phyloP scores from a whole-genome alignment of 2,797 vertebrate species.

The Apodemus agrarius region DNA sequence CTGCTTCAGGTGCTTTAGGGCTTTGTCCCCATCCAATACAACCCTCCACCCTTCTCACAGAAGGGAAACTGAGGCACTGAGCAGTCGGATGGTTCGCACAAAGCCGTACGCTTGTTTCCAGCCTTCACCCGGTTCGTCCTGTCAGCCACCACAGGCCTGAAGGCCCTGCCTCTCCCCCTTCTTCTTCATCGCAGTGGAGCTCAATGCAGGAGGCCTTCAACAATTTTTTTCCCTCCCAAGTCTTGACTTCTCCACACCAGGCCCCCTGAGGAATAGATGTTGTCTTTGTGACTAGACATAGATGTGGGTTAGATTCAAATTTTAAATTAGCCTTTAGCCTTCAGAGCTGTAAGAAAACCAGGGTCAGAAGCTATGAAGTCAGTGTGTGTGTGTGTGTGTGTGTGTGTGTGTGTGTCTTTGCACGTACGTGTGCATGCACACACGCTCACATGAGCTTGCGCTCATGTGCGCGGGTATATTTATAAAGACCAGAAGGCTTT shows the following conservation, averaged over 20 bases:
- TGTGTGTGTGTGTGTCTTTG: neutral
- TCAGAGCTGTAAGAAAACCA: neutral
- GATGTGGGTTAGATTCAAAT: neutral
- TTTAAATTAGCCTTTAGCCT: neutral
- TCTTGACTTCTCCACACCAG: neutral
- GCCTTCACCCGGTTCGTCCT: neutral
- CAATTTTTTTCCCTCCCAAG: neutral
- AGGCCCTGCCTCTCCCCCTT: neutral
- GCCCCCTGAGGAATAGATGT: neutral
- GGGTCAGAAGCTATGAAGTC: neutral
- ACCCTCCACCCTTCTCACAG: neutral
- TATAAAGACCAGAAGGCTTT: neutral
- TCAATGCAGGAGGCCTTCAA: neutral
- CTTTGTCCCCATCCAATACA: neutral
- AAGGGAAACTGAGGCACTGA: neutral
- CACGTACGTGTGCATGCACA: too few relatives aligned
- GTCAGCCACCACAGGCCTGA: neutral
- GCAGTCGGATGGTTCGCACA: neutral
- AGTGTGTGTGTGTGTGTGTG: neutral
- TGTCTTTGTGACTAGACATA: constrained; percentile 34
- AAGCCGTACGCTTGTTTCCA: neutral
- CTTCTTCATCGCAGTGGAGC: neutral
- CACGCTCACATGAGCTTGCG: too few relatives aligned
- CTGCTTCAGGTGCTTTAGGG: neutral
- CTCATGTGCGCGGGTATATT: fast-evolving